Percentiles rank a stretch among this genome's conserved stretches.
Conservation (phyloP, 2,797 vertebrate species). For the Tapera naevia region DNA sequence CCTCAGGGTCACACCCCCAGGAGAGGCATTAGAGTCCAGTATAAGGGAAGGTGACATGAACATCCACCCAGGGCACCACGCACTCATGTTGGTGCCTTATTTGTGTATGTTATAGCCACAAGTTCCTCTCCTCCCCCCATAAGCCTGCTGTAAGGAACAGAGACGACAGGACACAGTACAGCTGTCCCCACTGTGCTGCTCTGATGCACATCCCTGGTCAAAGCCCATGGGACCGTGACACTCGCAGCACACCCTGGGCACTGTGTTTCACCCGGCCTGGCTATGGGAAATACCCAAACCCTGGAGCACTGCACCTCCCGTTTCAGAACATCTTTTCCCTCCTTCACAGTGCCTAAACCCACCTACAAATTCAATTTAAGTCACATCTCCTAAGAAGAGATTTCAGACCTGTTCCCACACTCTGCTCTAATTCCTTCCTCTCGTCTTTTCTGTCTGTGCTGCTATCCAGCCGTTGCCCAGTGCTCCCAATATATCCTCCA, state of each 20-base stretch:
- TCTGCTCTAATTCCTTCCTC: background rate
- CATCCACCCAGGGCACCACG: background rate
- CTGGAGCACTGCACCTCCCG: background rate
- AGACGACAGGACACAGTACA: background rate
- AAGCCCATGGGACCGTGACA: background rate
- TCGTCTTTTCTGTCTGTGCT: background rate
- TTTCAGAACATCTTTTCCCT: background rate
- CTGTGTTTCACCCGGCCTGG: background rate
- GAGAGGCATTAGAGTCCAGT: background rate
- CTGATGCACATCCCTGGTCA: accelerated
- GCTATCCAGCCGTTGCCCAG: background rate
- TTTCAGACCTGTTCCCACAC: background rate
- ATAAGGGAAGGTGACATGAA: background rate
- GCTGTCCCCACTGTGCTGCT: background rate
- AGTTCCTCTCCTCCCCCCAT: background rate
- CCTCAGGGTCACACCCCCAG: background rate
- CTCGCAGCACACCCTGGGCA: background rate
- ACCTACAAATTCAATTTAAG: background rate
- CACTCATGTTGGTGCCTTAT: background rate
- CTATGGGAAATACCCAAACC: background rate
- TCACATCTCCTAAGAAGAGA: background rate
- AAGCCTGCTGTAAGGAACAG: accelerated
- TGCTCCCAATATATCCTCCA: background rate
- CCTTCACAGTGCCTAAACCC: accelerated
- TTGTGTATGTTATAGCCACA: background rate